Percentiles rank a stretch among this genome's conserved stretches.
Conservation (phyloP, 2,113 vertebrate species). For the Antechinus flavipes region DNA sequence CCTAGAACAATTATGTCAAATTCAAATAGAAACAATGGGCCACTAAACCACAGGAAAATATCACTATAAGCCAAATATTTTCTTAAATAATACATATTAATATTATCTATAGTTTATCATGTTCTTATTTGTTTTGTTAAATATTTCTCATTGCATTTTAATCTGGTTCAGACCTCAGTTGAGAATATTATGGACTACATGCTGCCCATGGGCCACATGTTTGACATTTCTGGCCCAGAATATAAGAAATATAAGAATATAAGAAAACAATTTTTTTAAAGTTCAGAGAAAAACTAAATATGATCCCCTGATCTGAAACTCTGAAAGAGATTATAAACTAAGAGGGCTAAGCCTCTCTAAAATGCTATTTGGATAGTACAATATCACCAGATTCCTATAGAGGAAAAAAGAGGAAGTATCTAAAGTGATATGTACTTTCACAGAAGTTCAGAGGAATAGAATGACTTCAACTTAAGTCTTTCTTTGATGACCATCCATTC, state of each 20-base stretch:
- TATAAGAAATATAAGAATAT: background rate
- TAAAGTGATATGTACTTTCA: background rate
- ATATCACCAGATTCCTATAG: background rate
- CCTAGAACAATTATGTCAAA: background rate
- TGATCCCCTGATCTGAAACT: background rate
- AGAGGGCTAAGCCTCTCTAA: background rate
- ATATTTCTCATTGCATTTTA: background rate
- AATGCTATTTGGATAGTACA: background rate
- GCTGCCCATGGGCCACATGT: background rate
- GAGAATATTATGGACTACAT: background rate
- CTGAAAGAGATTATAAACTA: background rate
- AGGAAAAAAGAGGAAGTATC: background rate
- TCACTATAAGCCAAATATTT: background rate
- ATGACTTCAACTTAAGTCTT: background rate
- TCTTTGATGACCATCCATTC: background rate
- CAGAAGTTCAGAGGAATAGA: background rate
- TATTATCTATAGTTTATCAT: background rate
- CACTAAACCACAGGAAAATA: background rate
- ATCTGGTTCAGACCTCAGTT: background rate
- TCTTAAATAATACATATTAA: background rate
- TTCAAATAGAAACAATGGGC: background rate
- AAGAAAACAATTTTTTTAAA: background rate
- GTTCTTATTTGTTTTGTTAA: background rate
- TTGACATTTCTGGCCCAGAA: background rate
- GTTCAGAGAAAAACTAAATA: background rate